phyloP scores from a whole-genome alignment of 2,797 vertebrate species.

The Crax fasciolata region DNA sequence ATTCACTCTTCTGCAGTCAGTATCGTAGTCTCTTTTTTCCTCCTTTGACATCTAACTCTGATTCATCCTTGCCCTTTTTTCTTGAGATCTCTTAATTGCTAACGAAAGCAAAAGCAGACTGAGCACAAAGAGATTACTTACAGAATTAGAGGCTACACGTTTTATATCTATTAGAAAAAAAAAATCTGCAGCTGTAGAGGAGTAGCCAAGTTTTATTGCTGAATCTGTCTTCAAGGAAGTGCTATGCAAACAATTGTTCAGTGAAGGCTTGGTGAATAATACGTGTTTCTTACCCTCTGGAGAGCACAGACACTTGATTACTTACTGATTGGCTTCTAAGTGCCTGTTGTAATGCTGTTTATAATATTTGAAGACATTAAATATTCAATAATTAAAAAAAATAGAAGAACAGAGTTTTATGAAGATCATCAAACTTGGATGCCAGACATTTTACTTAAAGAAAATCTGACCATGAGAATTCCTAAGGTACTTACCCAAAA shows the following conservation, averaged over 20 bases:
- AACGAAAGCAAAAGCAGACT: neutral
- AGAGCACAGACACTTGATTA: neutral
- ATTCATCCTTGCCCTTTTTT: neutral
- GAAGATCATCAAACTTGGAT: slow-evolving; percentile 6
- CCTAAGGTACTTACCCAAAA: neutral
- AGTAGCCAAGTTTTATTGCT: neutral
- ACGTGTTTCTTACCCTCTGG: neutral
- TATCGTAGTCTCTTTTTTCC: neutral
- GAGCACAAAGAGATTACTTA: neutral
- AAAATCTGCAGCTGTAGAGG: neutral
- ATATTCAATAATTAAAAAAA: slow-evolving; percentile 6
- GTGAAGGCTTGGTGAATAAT: neutral
- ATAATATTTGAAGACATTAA: slow-evolving; percentile 18
- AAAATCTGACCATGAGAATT: slow-evolving; percentile 8
- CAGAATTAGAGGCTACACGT: neutral
- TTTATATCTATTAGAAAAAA: neutral
- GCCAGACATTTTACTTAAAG: neutral
- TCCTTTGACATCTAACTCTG: neutral
- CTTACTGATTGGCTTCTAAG: slow-evolving; percentile 35
- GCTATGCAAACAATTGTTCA: neutral
- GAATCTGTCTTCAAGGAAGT: neutral
- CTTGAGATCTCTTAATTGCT: neutral
- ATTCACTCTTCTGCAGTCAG: neutral
- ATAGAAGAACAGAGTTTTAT: neutral
- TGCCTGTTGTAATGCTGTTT: neutral